phyloP scores from a whole-genome alignment of 2,888 invertebrate genomes.

The Nezara viridula region DNA sequence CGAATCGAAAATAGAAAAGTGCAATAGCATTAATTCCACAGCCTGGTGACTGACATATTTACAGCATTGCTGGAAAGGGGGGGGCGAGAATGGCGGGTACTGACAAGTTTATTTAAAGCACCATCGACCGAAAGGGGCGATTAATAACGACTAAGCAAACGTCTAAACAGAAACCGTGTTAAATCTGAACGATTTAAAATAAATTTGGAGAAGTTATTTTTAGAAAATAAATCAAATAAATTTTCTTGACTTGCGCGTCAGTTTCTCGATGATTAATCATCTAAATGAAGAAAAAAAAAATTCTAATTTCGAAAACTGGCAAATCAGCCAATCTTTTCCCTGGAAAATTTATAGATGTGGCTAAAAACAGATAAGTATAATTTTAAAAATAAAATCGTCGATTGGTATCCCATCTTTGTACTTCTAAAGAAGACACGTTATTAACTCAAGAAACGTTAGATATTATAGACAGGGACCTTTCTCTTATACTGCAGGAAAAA shows the following conservation, averaged over 20 bases:
- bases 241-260: background rate
- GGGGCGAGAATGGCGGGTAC: background rate
- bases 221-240: background rate
- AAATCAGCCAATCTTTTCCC: background rate
- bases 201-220: background rate
- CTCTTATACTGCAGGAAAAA: too few species aligned
- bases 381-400: background rate
- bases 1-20: constrained; percentile 31
- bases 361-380: background rate
- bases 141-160: background rate
- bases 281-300: background rate
- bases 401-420: too few species aligned
- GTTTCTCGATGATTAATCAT: background rate
- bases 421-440: too few species aligned
- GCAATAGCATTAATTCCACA: constrained; percentile 24
- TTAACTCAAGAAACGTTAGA: too few species aligned
- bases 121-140: background rate
- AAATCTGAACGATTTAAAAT: constrained; percentile 23
- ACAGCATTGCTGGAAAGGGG: background rate
- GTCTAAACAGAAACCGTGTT: constrained; percentile 18
- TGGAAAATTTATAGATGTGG: background rate
- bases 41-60: constrained; percentile 13
- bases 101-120: constrained; percentile 31
- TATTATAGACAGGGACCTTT: too few species aligned
- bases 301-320: background rate